Evolutionary conservation across 2,888 invertebrate genomes (phyloP).

Genomic region (Stenodema calcarata): DNA sequence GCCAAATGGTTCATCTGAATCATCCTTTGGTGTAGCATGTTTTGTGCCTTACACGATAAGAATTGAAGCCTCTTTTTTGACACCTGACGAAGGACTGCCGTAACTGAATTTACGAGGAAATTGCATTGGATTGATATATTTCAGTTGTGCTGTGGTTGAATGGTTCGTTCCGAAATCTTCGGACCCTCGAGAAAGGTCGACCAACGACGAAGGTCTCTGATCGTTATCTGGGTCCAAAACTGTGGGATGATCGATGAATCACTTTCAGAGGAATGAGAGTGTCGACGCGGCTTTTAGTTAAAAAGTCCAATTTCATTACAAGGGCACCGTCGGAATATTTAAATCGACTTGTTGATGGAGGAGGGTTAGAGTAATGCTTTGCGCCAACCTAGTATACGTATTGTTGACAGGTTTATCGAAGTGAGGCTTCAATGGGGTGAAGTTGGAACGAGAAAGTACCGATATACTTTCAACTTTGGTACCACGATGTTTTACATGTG

Average conservation of each 20-base stretch:
- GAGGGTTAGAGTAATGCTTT: neutral
- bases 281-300: constrained; percentile 44
- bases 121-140: no score
- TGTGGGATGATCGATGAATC: constrained; percentile 41
- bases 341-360: constrained; percentile 11
- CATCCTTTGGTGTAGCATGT: no score
- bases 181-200: neutral
- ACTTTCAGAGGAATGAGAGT: constrained; percentile 20
- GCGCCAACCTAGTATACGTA: neutral
- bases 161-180: neutral
- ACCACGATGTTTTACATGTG: no score
- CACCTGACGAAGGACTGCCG: no score
- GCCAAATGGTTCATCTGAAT: no score
- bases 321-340: neutral
- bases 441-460: neutral
- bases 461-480: no score
- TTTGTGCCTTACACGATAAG: no score
- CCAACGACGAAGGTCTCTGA: neutral
- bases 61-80: no score
- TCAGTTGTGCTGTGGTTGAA: no score
- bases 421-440: neutral
- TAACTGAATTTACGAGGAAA: no score
- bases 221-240: constrained; percentile 28
- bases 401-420: neutral
- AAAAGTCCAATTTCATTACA: constrained; percentile 39